Percentiles rank a stretch among this genome's conserved stretches.
Conservation (phyloP, 2,113 vertebrate species). For the Festucalex cinctus region DNA sequence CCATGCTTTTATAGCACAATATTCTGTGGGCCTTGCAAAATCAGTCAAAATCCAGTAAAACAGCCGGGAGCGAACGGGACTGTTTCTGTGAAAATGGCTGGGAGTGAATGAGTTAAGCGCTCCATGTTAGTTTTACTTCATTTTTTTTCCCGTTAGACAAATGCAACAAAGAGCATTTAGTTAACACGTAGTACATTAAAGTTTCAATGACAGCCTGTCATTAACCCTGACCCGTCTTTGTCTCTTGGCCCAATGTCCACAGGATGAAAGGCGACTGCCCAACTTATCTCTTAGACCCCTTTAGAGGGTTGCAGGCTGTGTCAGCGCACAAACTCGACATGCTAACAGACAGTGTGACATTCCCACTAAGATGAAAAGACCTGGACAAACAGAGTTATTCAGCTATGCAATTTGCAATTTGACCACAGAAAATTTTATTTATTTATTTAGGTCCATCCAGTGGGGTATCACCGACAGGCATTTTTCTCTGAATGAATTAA, state of each 20-base stretch:
- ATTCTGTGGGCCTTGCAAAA: too few relatives aligned
- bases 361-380: neutral
- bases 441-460: too few relatives aligned
- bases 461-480: too few relatives aligned
- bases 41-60: too few relatives aligned
- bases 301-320: slow-evolving; percentile 36
- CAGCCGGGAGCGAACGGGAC: too few relatives aligned
- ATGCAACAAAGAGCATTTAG: slow-evolving; percentile 41
- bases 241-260: slow-evolving; percentile 45
- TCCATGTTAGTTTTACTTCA: neutral
- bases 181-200: slow-evolving; percentile 68
- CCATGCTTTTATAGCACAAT: too few relatives aligned
- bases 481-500: too few relatives aligned
- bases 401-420: neutral
- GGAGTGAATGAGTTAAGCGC: too few relatives aligned
- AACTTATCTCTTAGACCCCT: slow-evolving; percentile 55
- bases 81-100: too few relatives aligned
- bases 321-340: slow-evolving; percentile 27
- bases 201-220: slow-evolving; percentile 60
- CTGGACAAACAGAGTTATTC: neutral
- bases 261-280: slow-evolving; percentile 60
- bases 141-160: neutral
- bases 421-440: neutral
- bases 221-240: slow-evolving; percentile 68
- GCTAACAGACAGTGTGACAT: slow-evolving; percentile 36